These are phyloP conservation scores for Anser cygnoides DNA, from an alignment of 2,113 vertebrate genomes.

Conservation along the genomic window DNA sequence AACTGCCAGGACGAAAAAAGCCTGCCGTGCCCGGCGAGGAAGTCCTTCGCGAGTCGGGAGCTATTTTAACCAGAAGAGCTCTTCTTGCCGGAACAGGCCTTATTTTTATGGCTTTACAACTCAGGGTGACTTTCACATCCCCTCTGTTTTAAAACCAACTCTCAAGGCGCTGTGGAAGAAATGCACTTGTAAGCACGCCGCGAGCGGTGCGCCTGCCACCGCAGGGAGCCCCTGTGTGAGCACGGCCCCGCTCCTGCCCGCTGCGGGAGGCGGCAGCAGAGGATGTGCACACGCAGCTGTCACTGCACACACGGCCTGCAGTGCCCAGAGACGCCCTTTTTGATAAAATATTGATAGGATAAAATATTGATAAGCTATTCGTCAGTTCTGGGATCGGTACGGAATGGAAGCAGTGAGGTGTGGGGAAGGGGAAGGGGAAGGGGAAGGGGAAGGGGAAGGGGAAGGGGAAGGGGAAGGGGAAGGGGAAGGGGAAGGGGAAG, in stretches of 20 bases:
- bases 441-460: no score
- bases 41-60: background rate
- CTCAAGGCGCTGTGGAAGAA: rapidly evolving
- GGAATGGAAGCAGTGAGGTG: background rate
- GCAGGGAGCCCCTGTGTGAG: no score
- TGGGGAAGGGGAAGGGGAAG: no score
- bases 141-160: background rate
- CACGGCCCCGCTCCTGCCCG: background rate
- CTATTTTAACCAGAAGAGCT: slow-evolving; percentile 38
- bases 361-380: rapidly evolving
- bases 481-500: no score
- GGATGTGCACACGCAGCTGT: rapidly evolving
- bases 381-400: rapidly evolving
- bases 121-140: background rate
- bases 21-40: background rate
- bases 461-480: no score
- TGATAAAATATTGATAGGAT: background rate
- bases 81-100: background rate
- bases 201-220: no score
- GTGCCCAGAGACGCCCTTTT: background rate
- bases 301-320: rapidly evolving
- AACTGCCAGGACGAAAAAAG: background rate
- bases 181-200: background rate
- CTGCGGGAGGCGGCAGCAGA: background rate
- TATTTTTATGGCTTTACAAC: background rate